phyloP scores from a whole-genome alignment of 2,888 invertebrate species.

The Biston betularia region DNA sequence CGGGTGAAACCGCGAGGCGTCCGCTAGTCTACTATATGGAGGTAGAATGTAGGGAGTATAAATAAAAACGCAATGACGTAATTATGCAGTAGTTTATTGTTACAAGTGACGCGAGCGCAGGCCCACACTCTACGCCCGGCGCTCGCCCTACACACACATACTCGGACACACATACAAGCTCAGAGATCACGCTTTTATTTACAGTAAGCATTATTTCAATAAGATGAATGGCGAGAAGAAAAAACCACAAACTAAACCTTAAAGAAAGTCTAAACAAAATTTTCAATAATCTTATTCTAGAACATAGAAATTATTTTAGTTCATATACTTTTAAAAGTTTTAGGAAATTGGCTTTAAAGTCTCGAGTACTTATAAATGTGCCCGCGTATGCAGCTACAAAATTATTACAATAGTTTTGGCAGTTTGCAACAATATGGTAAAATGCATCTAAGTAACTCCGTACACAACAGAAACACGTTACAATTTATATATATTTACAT shows the following conservation, averaged over 20 bases:
- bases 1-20: no score
- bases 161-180: slow-evolving; percentile 51
- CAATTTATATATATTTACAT: slow-evolving; percentile 74
- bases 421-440: slow-evolving; percentile 83
- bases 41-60: background rate
- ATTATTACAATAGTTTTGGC: slow-evolving; percentile 83
- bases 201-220: background rate
- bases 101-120: slow-evolving; percentile 70
- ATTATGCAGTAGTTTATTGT: slow-evolving; percentile 84
- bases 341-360: slow-evolving; percentile 18
- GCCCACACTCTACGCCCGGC: slow-evolving; percentile 60
- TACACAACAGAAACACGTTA: slow-evolving; percentile 73
- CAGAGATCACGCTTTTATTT: slow-evolving; percentile 6
- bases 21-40: background rate
- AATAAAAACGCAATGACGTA: slow-evolving; percentile 54
- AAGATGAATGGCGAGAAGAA: slow-evolving; percentile 7
- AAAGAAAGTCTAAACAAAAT: background rate
- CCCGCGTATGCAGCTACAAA: slow-evolving; percentile 69
- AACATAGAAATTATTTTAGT: background rate
- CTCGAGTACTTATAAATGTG: slow-evolving; percentile 44
- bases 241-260: background rate
- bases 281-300: background rate
- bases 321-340: background rate
- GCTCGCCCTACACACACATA: slow-evolving; percentile 57
- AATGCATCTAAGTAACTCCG: slow-evolving; percentile 78